Conservation (phyloP, 2,888 invertebrate species). For the Deilephila elpenor region DNA sequence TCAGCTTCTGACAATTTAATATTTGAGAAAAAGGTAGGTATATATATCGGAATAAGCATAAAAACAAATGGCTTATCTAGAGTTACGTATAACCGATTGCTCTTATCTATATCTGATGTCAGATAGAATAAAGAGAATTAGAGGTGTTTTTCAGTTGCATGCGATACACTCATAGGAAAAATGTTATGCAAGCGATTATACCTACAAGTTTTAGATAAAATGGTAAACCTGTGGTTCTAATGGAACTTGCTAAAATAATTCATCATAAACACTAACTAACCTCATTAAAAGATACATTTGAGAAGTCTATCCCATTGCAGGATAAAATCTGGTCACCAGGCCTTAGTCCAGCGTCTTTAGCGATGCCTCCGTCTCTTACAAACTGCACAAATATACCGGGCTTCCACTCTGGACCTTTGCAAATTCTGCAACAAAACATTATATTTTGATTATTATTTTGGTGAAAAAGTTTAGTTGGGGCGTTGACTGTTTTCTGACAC, state of each 20-base stretch:
- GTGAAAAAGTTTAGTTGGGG: too few relatives aligned
- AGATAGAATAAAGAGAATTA: conserved; percentile 3
- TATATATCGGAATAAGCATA: too few relatives aligned
- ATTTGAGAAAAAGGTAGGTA: neutral
- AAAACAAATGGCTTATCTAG: neutral
- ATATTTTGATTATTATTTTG: too few relatives aligned
- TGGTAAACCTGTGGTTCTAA: neutral
- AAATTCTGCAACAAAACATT: conserved; percentile 84
- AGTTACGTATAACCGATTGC: neutral
- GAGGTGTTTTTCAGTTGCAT: neutral
- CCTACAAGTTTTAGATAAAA: too few relatives aligned
- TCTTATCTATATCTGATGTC: conserved; percentile 2
- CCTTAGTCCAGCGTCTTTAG: conserved; percentile 93
- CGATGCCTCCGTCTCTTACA: conserved; percentile 94
- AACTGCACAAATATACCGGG: conserved; percentile 96
- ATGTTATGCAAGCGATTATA: neutral
- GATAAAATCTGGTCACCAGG: conserved; percentile 96
- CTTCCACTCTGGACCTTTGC: conserved; percentile 93
- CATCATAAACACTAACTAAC: conserved; percentile 59
- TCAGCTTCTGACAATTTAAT: neutral
- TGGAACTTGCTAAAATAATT: neutral
- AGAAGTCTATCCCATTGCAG: conserved; percentile 93
- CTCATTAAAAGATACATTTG: conserved; percentile 92
- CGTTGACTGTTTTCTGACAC: too few relatives aligned
- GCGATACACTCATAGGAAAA: neutral